Base-by-base conservation (phyloP, 1,140 invertebrate genomes). In the Cyrtorhinus lividipennis region DNA sequence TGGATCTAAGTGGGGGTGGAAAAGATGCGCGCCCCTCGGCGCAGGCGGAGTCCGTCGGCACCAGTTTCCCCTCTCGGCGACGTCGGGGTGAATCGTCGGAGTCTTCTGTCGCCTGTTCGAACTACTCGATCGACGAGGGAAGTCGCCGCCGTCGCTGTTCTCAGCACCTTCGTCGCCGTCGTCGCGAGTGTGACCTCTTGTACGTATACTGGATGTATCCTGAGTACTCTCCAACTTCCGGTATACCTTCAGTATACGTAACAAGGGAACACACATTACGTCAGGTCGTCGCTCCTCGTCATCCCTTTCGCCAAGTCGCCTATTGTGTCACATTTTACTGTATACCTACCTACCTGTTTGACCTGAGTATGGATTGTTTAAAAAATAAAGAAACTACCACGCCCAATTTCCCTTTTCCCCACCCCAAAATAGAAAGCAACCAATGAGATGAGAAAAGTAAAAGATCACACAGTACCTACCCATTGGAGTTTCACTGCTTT, bases 221-320 rank as follows among this genome's bases (percentile, higher is more conserved):
- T 94, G 91, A 93, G 90, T 91, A 75, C 82, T 86, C 8, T 20
- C 5, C 84, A 78, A 84, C 89, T 87, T 93, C 90, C 90, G 91
- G 91, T 94, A 93, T 94, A 94, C 91, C 90, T 94, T 93, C 89
- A 92, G 89, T 94, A 94, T 94, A 94, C 91, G 91, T 94, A 92
- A 92, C 90, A 92, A 89, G 89, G 90, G 87, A 85, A 82, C 81
- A 83, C 86, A 90, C 85, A 24, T 53, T 13, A 58, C 63, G 45
- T 57, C 62, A n/a, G 57, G 57, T 13, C 10, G 2, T 45, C 24
- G 5, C 24, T 12, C 13, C 27, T 46, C 27, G 24, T 23, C 18
- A 59, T 8, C 57, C 8, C 13, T 8, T 59, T 24, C 53, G 13
- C 20, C 8, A n/a, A n/a, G n/a, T n/a, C n/a, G n/a, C n/a, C n/a